Percentiles rank a stretch among this genome's conserved stretches.
Evolutionary conservation across 2,113 vertebrate genomes (phyloP).

Genomic region (Stegastes partitus): DNA sequence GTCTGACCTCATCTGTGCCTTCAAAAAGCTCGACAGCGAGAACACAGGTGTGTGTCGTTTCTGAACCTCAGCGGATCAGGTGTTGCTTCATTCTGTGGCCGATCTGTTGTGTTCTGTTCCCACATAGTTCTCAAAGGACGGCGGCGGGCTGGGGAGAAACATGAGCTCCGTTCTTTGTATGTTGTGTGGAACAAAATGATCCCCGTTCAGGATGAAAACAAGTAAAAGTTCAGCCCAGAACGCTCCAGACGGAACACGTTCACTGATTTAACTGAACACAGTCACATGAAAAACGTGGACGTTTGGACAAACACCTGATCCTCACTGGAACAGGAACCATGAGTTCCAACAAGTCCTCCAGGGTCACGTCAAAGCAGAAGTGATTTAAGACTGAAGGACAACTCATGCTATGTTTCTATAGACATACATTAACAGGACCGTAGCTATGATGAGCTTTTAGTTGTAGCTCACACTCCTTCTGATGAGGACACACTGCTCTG

Average conservation of each 20-base stretch:
- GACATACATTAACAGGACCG: too few species aligned
- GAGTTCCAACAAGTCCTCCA: not conserved
- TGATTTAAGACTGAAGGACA: not conserved
- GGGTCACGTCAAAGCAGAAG: not conserved
- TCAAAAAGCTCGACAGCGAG: conserved; percentile 77
- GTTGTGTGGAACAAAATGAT: conserved; percentile 19
- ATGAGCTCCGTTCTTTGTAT: conserved; percentile 53
- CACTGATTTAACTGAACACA: not conserved
- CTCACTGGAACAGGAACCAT: too few species aligned
- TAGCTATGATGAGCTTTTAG: too few species aligned
- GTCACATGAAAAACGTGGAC: not conserved
- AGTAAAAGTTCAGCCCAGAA: not conserved
- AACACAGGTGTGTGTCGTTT: conserved; percentile 78
- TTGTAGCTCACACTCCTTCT: too few species aligned
- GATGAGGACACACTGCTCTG: too few species aligned
- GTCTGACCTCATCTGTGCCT: conserved; percentile 85
- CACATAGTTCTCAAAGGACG: not conserved
- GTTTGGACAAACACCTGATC: too few species aligned
- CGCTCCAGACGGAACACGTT: conserved; percentile 7
- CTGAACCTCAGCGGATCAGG: not conserved
- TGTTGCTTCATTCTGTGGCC: conserved; percentile 9
- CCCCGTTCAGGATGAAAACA: conserved; percentile 6
- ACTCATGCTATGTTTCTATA: too few species aligned
- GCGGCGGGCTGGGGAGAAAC: conserved; percentile 23
- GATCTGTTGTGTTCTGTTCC: not conserved